Base-by-base conservation (phyloP, 1,140 invertebrate species). In the Cyphomyrmex costatus region DNA sequence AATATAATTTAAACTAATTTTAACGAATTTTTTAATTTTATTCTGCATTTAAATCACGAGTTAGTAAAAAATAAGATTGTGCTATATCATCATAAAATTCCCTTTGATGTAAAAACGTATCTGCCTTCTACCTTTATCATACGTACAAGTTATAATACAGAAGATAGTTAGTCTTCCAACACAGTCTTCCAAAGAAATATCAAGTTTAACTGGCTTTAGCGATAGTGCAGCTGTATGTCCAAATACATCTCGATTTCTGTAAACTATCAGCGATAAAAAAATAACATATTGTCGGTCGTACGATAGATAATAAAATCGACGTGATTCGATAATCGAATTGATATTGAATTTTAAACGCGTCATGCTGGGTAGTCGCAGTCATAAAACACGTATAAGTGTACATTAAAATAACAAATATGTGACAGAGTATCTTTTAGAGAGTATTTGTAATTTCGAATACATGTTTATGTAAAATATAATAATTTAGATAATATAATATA, bases 221-320 rank as follows among this genome's bases (percentile, higher is more conserved):
- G 33, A 36, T 61, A 79, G 8, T 56, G 16, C 63, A 80, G 63
- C 63, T 80, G 78, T 80, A 68, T 33, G n/a, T n/a, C n/a, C n/a
- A 68, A 70, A 70, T 70, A 56, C 16, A 70, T 56, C 1, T 56
- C 63, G 30, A 42, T 61, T 66, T 33, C 42, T n/a, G n/a, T 33
- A 51, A 51, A 73, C 10, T n/a, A 56, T 3, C 16, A 49, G n/a
- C 3, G 6, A 6, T 16, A n/a, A 66, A 51, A n/a, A 21, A 65
- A n/a, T 33, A 33, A 36, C 46, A 3, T 27, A 14, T 27, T 70
- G 8, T 80, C 49, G 10, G n/a, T 70, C 21, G n/a, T 33, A n/a
- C 0, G 21, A 1, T 24, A 61, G 36, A 60, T 73, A 73, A 73
- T 73, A 60, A 30, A 73, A 4, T 42, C n/a, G 14, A 36, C 5